phyloP scores from a whole-genome alignment of 1,140 invertebrate species.

The Babylonia areolata region DNA sequence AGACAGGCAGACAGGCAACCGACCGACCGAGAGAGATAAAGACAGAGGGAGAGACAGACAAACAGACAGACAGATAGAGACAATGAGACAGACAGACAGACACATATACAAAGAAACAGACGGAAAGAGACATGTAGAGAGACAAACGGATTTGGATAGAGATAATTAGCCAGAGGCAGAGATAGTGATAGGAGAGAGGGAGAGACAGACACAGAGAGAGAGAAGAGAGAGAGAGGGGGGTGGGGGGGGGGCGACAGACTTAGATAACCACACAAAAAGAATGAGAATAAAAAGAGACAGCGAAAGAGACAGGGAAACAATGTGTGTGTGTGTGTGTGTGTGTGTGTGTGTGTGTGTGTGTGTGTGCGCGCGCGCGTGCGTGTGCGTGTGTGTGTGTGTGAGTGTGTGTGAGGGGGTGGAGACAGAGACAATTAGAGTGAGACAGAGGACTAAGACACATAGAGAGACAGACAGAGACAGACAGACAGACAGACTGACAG shows the following conservation, averaged over 20 bases:
- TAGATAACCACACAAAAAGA: not conserved
- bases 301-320: not conserved
- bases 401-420: not conserved
- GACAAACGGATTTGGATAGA: not conserved
- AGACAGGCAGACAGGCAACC: conserved; percentile 1
- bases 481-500: not conserved
- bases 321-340: not conserved
- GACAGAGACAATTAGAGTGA: no score
- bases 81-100: not conserved
- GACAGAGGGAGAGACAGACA: not conserved
- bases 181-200: not conserved
- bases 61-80: no score
- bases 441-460: no score
- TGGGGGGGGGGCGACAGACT: not conserved
- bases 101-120: not conserved
- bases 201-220: not conserved
- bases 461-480: not conserved
- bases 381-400: not conserved
- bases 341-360: not conserved
- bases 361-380: not conserved
- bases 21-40: no score
- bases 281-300: not conserved
- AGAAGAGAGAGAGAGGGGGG: not conserved
- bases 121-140: not conserved
- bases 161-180: not conserved